Conservation (phyloP, 2,888 invertebrate species). For the Linnaemya tessellans region DNA sequence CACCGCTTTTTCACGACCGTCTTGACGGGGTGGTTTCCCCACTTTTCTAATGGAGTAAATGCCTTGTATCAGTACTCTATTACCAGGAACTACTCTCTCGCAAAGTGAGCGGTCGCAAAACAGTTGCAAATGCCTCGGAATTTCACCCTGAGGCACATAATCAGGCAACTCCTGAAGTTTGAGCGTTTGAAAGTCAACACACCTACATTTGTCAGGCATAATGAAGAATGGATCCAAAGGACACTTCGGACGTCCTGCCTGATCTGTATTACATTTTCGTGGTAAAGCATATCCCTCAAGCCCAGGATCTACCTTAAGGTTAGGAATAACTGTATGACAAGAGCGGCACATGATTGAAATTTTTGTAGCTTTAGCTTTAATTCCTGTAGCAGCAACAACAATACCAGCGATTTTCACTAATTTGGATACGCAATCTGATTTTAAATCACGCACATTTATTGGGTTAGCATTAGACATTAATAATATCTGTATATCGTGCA, state of each 20-base stretch:
- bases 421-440: constrained; percentile 96
- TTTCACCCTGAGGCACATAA: constrained; percentile 95
- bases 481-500: constrained; percentile 96
- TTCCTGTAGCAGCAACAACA: constrained; percentile 95
- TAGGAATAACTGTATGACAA: constrained; percentile 94
- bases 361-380: constrained; percentile 97
- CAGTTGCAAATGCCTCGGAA: constrained; percentile 97
- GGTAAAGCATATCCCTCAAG: constrained; percentile 98
- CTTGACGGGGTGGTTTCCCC: constrained; percentile 87
- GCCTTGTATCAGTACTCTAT: constrained; percentile 95
- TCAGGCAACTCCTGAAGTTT: constrained; percentile 98
- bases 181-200: constrained; percentile 98
- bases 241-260: constrained; percentile 95
- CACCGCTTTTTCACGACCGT: constrained; percentile 89
- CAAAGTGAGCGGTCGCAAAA: constrained; percentile 96
- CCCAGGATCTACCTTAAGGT: constrained; percentile 96
- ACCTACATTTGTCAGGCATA: constrained; percentile 98
- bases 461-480: constrained; percentile 93
- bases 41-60: constrained; percentile 97
- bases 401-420: constrained; percentile 98
- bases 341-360: constrained; percentile 98
- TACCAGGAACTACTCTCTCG: constrained; percentile 98
- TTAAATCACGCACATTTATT: constrained; percentile 91
- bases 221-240: constrained; percentile 99
- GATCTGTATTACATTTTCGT: constrained; percentile 96